Percentiles rank a stretch among this genome's conserved stretches.
Conservation (phyloP, 2,113 vertebrate genomes). For the Rattus norvegicus region GRCr8 NC_086036.1:76534001-76534500, state of each 20-base stretch:
- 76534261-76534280: neutral
- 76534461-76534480: neutral
- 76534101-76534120: neutral
- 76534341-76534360: neutral
- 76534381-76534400: neutral
- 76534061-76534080: fast-evolving
- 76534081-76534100: neutral
- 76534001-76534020: neutral
- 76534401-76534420: neutral
- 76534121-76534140: neutral
- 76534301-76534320: neutral
- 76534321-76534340: neutral
- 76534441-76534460: neutral
- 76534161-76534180: neutral
- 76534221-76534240: neutral
- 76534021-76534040: neutral
- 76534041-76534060: neutral
- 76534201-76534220: neutral
- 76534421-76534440: neutral
- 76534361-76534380: neutral
- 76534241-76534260: neutral
- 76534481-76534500: too few relatives aligned
- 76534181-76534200: too few relatives aligned
- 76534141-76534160: neutral
- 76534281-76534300: neutral